Evolutionary conservation across 2,113 vertebrate species (phyloP), one percentile per base, ranked within the genome.

Genomic region (Fregetta grallaria): DNA sequence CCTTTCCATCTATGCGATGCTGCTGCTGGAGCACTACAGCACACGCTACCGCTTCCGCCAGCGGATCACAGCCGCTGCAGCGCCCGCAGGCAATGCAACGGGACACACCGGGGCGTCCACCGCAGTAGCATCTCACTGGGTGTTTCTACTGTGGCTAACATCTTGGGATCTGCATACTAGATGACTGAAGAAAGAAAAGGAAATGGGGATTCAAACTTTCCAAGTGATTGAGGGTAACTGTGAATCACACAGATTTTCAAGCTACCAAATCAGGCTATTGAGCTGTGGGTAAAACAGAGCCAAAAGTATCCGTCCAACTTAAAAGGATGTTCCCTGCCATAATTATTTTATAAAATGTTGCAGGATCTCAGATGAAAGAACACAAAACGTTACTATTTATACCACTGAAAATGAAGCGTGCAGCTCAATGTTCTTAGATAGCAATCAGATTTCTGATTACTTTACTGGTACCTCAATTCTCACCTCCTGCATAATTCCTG

Each of bases 21-120:
- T 68, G 50, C 44, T 52, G 53, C 42, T 40, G 65, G 58, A 56
- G 59, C 47, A 67, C 26, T 71, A 47, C 7, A 21, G 42, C 62
- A 59, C 81, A 36, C 1, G 6, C 20, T 22, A 4, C 38, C 2
- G 9, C 68, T 61, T 34, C 22, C 7, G 2, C 53, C 42, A 56
- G 59, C 44, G 71, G 42, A 40, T 10, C 17, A 15, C 44, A 63
- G 42, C 38, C 47, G 42, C 32, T 53, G 56, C 45, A 32, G 58
- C 2, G 5, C 19, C 32, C 12, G 7, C 40, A 13, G 32, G 38
- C n/a, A 34, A 9, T 4, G 8, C 58, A 23, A 23, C 36, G n/a
- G n/a, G 47, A 40, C 40, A 21, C 0, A 0, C 15, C 1, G 3
- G 3, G 16, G 32, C 18, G 36, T 32, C 45, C 66, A 40, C 59